Conservation (phyloP, 2,888 invertebrate genomes). For the Ypsolopha scabrella region DNA sequence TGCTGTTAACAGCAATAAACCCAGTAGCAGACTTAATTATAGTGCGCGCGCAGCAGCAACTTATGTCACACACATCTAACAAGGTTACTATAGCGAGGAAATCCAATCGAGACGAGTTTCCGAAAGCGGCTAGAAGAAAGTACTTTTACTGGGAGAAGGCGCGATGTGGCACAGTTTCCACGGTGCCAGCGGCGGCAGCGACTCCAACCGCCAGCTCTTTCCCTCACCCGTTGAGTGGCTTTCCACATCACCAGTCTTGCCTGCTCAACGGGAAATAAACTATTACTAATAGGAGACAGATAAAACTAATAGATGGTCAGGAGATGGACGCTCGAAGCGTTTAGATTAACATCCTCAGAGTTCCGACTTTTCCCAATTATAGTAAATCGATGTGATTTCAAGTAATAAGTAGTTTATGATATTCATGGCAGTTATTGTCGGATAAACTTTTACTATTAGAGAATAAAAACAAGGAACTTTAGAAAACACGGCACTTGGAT, state of each 20-base stretch:
- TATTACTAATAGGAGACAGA: neutral
- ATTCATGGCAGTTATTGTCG: neutral
- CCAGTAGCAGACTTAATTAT: conserved; percentile 31
- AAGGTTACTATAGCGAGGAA: conserved; percentile 57
- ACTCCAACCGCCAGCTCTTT: conserved; percentile 9
- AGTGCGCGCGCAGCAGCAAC: conserved; percentile 36
- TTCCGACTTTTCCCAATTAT: neutral
- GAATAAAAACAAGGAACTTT: too few relatives aligned
- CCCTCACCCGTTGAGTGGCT: conserved; percentile 21
- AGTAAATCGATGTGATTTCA: too few relatives aligned
- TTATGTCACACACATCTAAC: conserved; percentile 53
- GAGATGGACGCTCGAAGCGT: neutral
- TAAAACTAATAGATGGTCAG: neutral
- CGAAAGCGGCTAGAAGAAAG: conserved; percentile 67
- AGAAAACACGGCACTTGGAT: too few relatives aligned
- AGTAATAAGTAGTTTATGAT: neutral
- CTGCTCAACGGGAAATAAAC: conserved; percentile 20
- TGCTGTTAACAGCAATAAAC: neutral
- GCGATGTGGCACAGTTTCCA: conserved; percentile 64
- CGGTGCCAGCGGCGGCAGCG: conserved; percentile 14
- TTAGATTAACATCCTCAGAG: neutral
- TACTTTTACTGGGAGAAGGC: conserved; percentile 64
- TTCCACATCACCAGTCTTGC: conserved; percentile 30
- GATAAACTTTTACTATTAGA: neutral
- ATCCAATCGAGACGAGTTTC: conserved; percentile 52